Evolutionary conservation across 2,113 vertebrate genomes (phyloP).

Genomic region (Gallinago undulata): DNA sequence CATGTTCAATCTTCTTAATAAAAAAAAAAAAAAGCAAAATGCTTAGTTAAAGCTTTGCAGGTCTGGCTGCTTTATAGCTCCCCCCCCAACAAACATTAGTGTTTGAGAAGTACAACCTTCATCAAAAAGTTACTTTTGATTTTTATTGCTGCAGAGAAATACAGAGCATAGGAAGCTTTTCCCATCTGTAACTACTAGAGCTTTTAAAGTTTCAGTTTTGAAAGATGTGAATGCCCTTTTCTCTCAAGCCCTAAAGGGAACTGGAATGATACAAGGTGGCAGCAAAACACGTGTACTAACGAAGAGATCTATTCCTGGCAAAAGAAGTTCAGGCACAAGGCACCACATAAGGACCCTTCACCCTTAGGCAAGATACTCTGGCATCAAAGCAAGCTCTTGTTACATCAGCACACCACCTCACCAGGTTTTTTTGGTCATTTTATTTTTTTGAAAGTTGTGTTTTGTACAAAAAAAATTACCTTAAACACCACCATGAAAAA

Average conservation of each 20-base stretch:
- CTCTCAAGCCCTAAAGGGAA: background rate
- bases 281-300: background rate
- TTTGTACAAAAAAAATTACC: conserved; percentile 75
- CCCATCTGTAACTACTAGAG: background rate
- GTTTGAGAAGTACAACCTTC: background rate
- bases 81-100: background rate
- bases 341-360: background rate
- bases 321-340: background rate
- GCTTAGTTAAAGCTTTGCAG: conserved; percentile 4
- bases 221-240: background rate
- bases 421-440: conserved; percentile 53
- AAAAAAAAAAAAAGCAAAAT: background rate
- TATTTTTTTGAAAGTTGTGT: conserved; percentile 68
- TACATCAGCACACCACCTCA: background rate
- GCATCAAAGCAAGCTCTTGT: background rate
- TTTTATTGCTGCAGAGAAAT: background rate
- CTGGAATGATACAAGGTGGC: background rate
- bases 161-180: background rate
- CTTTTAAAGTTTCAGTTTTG: background rate
- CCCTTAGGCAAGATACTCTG: background rate
- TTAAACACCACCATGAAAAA: conserved; percentile 56
- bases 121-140: background rate
- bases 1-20: conserved; percentile 33
- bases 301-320: background rate
- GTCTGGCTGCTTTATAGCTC: background rate